These are phyloP conservation scores for Helicoverpa assulta DNA, from an alignment of 2,888 invertebrate genomes.

Conservation along the genomic window DNA sequence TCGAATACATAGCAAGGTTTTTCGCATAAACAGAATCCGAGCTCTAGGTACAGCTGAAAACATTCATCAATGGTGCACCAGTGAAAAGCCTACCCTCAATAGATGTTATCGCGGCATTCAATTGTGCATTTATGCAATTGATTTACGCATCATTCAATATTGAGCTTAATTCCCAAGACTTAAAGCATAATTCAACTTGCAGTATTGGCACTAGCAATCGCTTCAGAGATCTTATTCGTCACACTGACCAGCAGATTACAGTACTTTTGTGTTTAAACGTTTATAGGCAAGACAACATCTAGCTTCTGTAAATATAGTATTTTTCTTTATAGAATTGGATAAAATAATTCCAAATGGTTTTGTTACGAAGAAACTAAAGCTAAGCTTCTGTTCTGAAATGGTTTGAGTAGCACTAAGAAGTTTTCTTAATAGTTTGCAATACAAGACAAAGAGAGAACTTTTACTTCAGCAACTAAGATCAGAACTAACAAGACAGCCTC, in stretches of 20 bases:
- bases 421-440: slow-evolving; percentile 1
- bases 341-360: background rate
- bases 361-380: background rate
- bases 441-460: background rate
- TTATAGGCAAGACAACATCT: background rate
- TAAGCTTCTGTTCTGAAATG: background rate
- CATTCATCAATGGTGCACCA: slow-evolving; percentile 19
- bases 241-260: background rate
- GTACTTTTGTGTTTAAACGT: background rate
- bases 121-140: slow-evolving; percentile 21
- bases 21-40: background rate
- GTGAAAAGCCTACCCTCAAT: slow-evolving; percentile 34
- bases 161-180: background rate
- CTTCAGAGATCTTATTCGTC: slow-evolving; percentile 3
- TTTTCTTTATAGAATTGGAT: background rate
- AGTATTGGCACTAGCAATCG: background rate
- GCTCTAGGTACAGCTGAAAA: background rate
- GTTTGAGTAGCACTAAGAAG: background rate
- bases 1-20: background rate
- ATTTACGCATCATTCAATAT: background rate
- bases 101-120: slow-evolving; percentile 33
- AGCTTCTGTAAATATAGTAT: background rate
- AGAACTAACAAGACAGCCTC: background rate
- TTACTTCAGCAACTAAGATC: background rate
- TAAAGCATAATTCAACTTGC: slow-evolving; percentile 2